Conservation (phyloP, 2,888 invertebrate species). For the Brenthis ino region DNA sequence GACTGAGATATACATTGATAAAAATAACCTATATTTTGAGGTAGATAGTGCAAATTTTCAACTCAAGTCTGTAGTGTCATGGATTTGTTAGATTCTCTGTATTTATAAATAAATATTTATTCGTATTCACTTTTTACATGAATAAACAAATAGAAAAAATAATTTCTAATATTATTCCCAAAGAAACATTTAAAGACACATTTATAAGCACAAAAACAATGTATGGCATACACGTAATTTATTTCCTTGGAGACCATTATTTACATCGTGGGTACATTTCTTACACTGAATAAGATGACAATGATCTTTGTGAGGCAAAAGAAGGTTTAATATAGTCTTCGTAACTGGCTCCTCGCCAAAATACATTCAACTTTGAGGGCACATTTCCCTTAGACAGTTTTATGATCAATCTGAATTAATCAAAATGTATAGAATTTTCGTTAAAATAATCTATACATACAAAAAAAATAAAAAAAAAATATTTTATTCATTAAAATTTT, state of each 20-base stretch:
- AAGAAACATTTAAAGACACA: not conserved
- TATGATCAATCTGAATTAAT: slow-evolving; percentile 31
- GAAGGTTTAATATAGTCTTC: slow-evolving; percentile 54
- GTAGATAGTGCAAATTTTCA: too few relatives aligned
- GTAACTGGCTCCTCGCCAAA: slow-evolving; percentile 56
- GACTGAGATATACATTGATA: too few relatives aligned
- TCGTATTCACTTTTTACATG: too few relatives aligned
- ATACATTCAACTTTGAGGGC: slow-evolving; percentile 37
- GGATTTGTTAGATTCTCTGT: too few relatives aligned
- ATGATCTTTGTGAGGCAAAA: slow-evolving; percentile 46
- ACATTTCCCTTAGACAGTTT: slow-evolving; percentile 38
- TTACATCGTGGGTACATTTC: slow-evolving; percentile 33
- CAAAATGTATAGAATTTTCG: slow-evolving; percentile 23
- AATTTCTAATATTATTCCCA: not conserved
- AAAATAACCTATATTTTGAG: too few relatives aligned
- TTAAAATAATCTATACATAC: not conserved
- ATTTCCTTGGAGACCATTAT: slow-evolving; percentile 18
- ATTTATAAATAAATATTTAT: too few relatives aligned
- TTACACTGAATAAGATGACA: slow-evolving; percentile 44
- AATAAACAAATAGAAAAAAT: too few relatives aligned
- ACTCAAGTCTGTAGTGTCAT: too few relatives aligned
- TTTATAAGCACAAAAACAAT: not conserved
- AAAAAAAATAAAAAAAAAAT: too few relatives aligned
- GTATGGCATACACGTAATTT: not conserved
- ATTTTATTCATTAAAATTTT: too few relatives aligned